A percentile compares a stretch with the other conserved stretches of the same genome.
These are phyloP conservation scores for Lepeophtheirus nordmannii DNA, from an alignment of 2,888 invertebrate species.

Conservation along the genomic window DNA sequence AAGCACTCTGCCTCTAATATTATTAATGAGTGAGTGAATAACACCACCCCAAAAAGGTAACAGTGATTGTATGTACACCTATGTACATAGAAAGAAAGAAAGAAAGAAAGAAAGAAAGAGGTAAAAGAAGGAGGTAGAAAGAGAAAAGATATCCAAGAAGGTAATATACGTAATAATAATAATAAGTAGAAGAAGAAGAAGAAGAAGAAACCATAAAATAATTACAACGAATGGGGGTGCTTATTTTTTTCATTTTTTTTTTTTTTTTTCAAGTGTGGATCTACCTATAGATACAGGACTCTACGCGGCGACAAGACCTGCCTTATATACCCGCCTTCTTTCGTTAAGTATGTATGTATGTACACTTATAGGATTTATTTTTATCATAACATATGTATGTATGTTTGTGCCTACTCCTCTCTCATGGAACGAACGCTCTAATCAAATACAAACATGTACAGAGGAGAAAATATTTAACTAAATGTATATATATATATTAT, in stretches of 20 bases:
- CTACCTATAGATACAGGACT: not conserved
- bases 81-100: not conserved
- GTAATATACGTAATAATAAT: no score
- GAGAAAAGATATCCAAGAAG: not conserved
- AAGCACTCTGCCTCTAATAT: no score
- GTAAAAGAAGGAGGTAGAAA: not conserved
- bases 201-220: not conserved
- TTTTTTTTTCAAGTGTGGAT: not conserved
- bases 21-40: no score
- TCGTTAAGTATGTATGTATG: not conserved
- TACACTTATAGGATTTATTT: not conserved
- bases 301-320: not conserved
- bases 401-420: no score
- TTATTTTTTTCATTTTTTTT: no score
- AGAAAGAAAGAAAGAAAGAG: not conserved
- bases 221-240: constrained; percentile 5
- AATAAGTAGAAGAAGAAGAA: no score
- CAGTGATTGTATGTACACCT: no score
- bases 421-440: no score
- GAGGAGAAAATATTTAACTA: not conserved
- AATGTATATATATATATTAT: no score
- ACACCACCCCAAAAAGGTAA: no score
- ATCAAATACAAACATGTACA: not conserved
- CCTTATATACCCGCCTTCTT: not conserved
- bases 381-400: not conserved